phyloP scores from a whole-genome alignment of 2,113 vertebrate species.

The Hippopotamus amphibius region DNA sequence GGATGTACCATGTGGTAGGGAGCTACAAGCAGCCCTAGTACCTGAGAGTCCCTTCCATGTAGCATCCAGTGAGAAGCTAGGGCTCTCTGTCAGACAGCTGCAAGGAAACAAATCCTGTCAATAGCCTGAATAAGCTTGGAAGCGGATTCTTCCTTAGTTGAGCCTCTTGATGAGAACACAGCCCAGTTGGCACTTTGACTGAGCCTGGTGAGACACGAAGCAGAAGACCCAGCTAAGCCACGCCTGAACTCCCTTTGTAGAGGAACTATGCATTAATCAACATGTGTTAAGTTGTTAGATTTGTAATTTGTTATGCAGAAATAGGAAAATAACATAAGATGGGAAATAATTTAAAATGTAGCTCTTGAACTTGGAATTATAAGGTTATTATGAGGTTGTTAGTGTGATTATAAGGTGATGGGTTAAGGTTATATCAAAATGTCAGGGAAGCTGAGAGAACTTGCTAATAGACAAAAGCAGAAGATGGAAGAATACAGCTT shows the following conservation, averaged over 20 bases:
- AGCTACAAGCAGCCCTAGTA: background rate
- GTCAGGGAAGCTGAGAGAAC: background rate
- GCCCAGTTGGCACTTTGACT: background rate
- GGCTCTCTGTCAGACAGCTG: background rate
- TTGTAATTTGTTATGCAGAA: background rate
- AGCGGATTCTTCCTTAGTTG: background rate
- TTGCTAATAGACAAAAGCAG: background rate
- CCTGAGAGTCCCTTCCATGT: background rate
- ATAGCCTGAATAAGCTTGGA: background rate
- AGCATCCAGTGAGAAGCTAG: background rate
- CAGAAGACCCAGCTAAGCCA: background rate
- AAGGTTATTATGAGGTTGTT: background rate
- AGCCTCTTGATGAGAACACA: background rate
- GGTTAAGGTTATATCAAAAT: background rate
- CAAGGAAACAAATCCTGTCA: background rate
- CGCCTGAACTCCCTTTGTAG: background rate
- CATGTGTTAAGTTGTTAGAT: background rate
- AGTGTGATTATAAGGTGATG: background rate
- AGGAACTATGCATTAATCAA: background rate
- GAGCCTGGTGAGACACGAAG: background rate
- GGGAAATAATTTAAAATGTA: background rate
- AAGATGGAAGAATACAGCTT: background rate
- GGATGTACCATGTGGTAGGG: background rate
- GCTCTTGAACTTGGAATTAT: background rate
- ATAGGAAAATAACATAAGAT: background rate